Percentiles rank a stretch among this genome's conserved stretches.
phyloP scores from a whole-genome alignment of 1,140 invertebrate species.

The Dendroctonus valens region DNA sequence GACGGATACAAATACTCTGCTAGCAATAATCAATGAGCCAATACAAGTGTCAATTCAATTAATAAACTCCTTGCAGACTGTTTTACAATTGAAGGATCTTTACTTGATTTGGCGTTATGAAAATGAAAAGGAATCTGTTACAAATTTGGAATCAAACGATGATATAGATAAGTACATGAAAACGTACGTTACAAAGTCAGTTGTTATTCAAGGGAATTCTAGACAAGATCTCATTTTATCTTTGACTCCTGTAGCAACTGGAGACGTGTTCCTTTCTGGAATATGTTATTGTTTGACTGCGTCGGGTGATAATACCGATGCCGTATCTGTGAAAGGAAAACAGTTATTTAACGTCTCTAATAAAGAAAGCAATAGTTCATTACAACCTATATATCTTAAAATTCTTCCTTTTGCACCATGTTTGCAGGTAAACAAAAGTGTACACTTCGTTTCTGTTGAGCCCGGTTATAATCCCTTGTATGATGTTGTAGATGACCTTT shows the following conservation, averaged over 20 bases:
- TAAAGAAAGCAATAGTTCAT: conserved; percentile 40
- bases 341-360: conserved; percentile 58
- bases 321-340: conserved; percentile 60
- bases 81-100: conserved; percentile 69
- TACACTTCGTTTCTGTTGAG: too few relatives aligned
- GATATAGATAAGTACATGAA: conserved; percentile 49
- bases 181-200: conserved; percentile 49
- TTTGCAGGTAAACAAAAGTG: conserved; percentile 60
- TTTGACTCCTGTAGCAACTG: conserved; percentile 52
- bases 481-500: conserved; percentile 62
- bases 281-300: conserved; percentile 51
- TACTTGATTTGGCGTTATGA: conserved; percentile 78
- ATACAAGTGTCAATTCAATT: conserved; percentile 76
- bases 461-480: neutral
- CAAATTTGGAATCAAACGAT: conserved; percentile 44
- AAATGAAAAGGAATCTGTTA: conserved; percentile 50
- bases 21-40: conserved; percentile 75
- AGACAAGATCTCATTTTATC: conserved; percentile 50
- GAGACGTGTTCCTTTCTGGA: conserved; percentile 51
- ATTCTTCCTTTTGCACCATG: conserved; percentile 69
- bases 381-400: conserved; percentile 59
- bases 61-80: conserved; percentile 77
- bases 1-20: conserved; percentile 65
- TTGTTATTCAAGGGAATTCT: conserved; percentile 48
- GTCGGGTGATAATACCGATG: conserved; percentile 42